A percentile compares a stretch with the other conserved stretches of the same genome.
phyloP scores from a whole-genome alignment of 2,888 invertebrate species.

The Rhaphigaster nebulosa region DNA sequence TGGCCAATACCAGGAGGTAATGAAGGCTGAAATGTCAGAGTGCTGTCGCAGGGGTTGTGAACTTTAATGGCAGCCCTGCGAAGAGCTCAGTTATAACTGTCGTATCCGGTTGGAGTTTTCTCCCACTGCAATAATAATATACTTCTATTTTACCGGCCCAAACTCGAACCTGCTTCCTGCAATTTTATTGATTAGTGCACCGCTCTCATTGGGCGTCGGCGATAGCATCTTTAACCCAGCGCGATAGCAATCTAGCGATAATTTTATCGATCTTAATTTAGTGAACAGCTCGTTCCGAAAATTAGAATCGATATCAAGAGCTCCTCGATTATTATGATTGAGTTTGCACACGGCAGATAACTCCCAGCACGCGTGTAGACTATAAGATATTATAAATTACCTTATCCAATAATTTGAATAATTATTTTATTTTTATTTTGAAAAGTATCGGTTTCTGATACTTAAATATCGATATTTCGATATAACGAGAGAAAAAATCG shows the following conservation, averaged over 20 bases:
- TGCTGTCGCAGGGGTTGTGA: neutral
- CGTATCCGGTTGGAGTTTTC: conserved; percentile 13
- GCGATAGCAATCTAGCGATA: neutral
- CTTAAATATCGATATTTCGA: too few relatives aligned
- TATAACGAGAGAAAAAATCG: too few relatives aligned
- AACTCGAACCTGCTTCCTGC: neutral
- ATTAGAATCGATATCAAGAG: neutral
- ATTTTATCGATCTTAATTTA: conserved; percentile 7
- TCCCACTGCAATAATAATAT: neutral
- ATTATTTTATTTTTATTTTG: too few relatives aligned
- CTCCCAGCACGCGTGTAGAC: neutral
- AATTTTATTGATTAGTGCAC: neutral
- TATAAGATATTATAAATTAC: neutral
- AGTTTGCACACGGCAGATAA: neutral
- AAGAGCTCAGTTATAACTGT: neutral
- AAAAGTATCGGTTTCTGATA: too few relatives aligned
- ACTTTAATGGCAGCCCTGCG: neutral
- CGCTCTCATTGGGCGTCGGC: neutral
- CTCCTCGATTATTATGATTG: neutral
- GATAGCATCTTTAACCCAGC: neutral
- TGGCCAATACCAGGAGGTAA: neutral
- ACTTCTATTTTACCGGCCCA: neutral
- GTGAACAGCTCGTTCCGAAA: neutral
- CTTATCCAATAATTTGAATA: neutral
- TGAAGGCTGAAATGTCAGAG: neutral